A percentile compares a stretch with the other conserved stretches of the same genome.
phyloP scores from a whole-genome alignment of 2,888 invertebrate species.

The Trachelus tabidus region DNA sequence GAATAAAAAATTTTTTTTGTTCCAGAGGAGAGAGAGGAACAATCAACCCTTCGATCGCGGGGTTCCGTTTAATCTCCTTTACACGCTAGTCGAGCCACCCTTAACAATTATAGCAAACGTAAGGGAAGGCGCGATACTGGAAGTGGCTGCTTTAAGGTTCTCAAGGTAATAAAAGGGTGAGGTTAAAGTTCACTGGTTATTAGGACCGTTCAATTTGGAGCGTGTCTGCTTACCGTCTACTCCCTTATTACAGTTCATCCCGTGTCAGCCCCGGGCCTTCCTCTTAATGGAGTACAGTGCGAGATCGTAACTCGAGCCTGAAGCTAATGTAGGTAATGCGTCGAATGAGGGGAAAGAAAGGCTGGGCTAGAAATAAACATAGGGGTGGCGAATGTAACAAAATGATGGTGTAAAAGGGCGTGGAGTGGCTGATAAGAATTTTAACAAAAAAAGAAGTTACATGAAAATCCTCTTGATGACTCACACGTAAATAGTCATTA shows the following conservation, averaged over 20 bases:
- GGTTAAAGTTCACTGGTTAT: background rate
- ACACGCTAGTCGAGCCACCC: background rate
- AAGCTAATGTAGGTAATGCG: background rate
- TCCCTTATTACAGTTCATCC: background rate
- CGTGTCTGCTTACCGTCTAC: background rate
- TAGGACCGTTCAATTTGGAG: background rate
- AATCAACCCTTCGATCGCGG: slow-evolving; percentile 8
- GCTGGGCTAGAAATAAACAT: background rate
- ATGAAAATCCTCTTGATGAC: background rate
- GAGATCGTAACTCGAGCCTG: background rate
- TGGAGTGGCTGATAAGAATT: background rate
- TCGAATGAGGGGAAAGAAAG: background rate
- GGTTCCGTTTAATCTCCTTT: slow-evolving; percentile 25
- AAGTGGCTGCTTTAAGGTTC: background rate
- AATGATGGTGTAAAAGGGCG: background rate
- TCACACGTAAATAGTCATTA: background rate
- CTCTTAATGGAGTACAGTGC: background rate
- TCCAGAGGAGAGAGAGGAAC: background rate
- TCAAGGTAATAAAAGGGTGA: background rate
- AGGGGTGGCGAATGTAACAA: background rate
- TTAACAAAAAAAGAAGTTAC: background rate
- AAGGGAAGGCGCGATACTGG: background rate
- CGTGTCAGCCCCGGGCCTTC: background rate
- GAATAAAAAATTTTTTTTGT: slow-evolving; percentile 31
- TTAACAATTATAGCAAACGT: background rate